A percentile compares a stretch with the other conserved stretches of the same genome.
Conservation (phyloP, 2,888 invertebrate genomes). For the Orthonychiurus folsomi region DNA sequence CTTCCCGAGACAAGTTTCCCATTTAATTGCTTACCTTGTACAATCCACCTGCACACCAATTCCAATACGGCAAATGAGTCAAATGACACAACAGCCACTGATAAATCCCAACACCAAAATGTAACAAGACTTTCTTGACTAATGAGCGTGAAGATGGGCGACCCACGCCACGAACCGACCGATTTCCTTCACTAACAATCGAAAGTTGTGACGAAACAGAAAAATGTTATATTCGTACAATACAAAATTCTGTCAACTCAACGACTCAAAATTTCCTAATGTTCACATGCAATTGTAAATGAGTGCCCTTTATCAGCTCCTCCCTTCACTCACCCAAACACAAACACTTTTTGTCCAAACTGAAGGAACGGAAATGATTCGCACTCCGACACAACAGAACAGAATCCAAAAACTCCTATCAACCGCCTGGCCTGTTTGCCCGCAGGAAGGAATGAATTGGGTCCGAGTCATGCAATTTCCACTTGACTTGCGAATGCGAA, state of each 20-base stretch:
- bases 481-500: not conserved
- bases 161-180: too few relatives aligned
- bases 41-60: too few relatives aligned
- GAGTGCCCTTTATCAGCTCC: too few relatives aligned
- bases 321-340: too few relatives aligned
- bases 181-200: not conserved
- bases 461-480: not conserved
- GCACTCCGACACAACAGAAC: too few relatives aligned
- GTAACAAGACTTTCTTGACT: not conserved
- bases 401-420: too few relatives aligned
- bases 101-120: too few relatives aligned
- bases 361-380: not conserved
- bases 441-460: too few relatives aligned
- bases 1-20: too few relatives aligned
- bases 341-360: not conserved
- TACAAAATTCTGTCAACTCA: conserved; percentile 1
- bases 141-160: not conserved
- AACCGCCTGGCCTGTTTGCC: too few relatives aligned
- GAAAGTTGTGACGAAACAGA: not conserved
- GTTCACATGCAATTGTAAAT: not conserved
- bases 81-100: not conserved
- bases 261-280: not conserved
- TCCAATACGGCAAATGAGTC: not conserved
- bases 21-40: too few relatives aligned
- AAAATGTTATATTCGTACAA: not conserved